Conservation (phyloP, 2,888 invertebrate genomes). For the Plutella xylostella region DNA sequence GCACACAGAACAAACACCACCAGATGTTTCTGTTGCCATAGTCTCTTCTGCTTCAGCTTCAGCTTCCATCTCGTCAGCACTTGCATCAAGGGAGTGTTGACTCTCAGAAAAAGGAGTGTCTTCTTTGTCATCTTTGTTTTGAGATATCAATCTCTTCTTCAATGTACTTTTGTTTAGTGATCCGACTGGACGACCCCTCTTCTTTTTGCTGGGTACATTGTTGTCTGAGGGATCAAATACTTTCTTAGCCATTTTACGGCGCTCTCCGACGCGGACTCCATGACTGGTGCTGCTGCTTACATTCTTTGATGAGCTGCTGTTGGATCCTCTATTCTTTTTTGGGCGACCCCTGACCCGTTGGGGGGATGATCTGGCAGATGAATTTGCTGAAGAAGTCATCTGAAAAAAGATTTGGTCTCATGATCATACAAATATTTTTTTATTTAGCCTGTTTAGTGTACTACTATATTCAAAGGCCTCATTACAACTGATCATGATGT, state of each 20-base stretch:
- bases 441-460: background rate
- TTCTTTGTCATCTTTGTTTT: conserved; percentile 38
- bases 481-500: too few relatives aligned
- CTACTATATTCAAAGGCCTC: too few relatives aligned
- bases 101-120: conserved; percentile 43
- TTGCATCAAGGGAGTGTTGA: conserved; percentile 50
- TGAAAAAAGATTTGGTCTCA: conserved; percentile 22
- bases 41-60: conserved; percentile 52
- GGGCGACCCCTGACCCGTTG: conserved; percentile 57
- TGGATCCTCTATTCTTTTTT: conserved; percentile 44
- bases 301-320: conserved; percentile 24
- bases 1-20: conserved; percentile 73
- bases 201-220: conserved; percentile 77
- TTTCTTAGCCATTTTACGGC: conserved; percentile 82
- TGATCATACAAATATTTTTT: background rate
- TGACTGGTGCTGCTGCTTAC: conserved; percentile 37
- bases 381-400: conserved; percentile 65
- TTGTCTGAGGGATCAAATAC: conserved; percentile 90
- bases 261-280: conserved; percentile 67
- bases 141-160: conserved; percentile 56
- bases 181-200: conserved; percentile 75
- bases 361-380: conserved; percentile 60
- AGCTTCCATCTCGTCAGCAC: conserved; percentile 54
- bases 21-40: conserved; percentile 42
- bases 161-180: conserved; percentile 71